These are phyloP conservation scores for Xestoiulus laeticollis DNA, from an alignment of 2,888 invertebrate species.

Conservation along the genomic window DNA sequence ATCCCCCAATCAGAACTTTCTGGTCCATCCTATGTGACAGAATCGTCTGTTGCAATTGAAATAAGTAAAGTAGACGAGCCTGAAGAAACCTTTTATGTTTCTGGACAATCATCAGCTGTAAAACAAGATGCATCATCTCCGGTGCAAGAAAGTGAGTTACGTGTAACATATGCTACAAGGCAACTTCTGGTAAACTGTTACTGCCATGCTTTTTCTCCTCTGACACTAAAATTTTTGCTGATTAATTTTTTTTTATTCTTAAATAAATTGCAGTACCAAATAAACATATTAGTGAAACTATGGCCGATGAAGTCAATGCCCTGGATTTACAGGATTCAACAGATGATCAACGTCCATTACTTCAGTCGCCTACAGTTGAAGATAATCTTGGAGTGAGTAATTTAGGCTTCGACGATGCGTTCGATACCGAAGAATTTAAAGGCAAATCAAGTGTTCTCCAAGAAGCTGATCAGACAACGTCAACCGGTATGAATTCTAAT, in stretches of 20 bases:
- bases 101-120: neutral
- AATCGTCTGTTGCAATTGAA: neutral
- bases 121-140: neutral
- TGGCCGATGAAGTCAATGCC: neutral
- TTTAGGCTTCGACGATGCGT: neutral
- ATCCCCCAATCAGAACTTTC: neutral
- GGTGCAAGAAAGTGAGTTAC: neutral
- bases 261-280: neutral
- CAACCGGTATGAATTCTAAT: neutral
- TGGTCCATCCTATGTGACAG: neutral
- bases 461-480: neutral
- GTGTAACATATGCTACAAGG: no score
- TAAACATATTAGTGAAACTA: neutral
- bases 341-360: neutral
- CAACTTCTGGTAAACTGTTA: no score
- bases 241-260: no score
- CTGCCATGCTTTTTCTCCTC: no score
- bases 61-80: neutral
- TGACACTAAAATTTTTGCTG: no score
- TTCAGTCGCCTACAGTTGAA: neutral
- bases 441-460: neutral
- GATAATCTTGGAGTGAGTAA: slow-evolving; percentile 1
- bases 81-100: neutral
- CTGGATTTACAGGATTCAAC: neutral
- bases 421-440: neutral